phyloP scores from a whole-genome alignment of 2,888 invertebrate species.

The Epinotia brunnichana region DNA sequence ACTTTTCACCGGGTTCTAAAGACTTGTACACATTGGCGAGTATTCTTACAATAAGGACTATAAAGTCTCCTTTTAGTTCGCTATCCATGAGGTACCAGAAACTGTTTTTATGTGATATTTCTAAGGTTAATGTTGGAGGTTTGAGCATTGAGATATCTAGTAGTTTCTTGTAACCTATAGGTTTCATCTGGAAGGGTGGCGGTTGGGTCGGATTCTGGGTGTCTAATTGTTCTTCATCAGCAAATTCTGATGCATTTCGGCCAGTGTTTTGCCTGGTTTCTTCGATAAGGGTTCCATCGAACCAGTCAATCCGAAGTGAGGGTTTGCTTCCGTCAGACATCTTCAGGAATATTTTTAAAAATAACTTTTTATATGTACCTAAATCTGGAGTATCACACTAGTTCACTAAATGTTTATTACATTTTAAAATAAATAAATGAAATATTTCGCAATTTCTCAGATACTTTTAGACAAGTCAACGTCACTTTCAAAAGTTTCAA shows the following conservation, averaged over 20 bases:
- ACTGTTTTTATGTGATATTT: constrained; percentile 72
- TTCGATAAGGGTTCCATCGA: constrained; percentile 76
- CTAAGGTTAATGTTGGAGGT: constrained; percentile 69
- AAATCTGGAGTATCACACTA: background rate
- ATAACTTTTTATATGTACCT: background rate
- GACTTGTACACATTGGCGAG: constrained; percentile 69
- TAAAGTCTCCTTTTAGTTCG: constrained; percentile 75
- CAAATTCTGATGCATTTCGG: constrained; percentile 55
- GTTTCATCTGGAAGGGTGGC: constrained; percentile 65
- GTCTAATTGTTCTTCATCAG: constrained; percentile 62
- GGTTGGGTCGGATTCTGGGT: constrained; percentile 53
- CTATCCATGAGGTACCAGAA: constrained; percentile 75
- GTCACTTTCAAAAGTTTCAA: background rate
- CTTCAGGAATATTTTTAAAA: background rate
- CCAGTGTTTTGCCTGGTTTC: constrained; percentile 54
- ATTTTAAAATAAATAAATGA: background rate
- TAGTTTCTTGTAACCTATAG: constrained; percentile 77
- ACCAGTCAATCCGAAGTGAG: constrained; percentile 77
- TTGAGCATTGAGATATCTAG: constrained; percentile 70
- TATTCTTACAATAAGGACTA: constrained; percentile 76
- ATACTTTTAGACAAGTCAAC: constrained; percentile 14
- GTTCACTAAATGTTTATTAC: background rate
- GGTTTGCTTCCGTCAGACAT: constrained; percentile 67
- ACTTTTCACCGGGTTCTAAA: constrained; percentile 63
- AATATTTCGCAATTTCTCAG: background rate